Percentiles rank a stretch among this genome's conserved stretches.
phyloP scores from a whole-genome alignment of 1,140 invertebrate genomes.

The Drosophila trapezifrons region DNA sequence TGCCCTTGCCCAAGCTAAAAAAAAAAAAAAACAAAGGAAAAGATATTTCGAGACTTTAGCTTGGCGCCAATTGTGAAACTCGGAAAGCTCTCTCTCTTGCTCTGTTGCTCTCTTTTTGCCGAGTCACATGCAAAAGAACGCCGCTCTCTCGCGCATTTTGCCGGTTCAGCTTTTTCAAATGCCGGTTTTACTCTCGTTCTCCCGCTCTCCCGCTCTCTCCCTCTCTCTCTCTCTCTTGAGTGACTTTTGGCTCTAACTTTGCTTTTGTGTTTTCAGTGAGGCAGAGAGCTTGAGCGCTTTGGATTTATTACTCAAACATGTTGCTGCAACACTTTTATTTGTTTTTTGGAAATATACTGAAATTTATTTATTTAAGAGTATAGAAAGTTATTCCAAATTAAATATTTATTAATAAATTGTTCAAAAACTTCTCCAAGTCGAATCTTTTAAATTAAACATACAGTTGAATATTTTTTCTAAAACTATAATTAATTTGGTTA shows the following conservation, averaged over 20 bases:
- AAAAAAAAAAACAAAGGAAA: not conserved
- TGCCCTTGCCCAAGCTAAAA: constrained; percentile 9
- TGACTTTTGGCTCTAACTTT: not conserved
- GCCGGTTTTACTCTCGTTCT: not conserved
- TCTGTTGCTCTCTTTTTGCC: not conserved
- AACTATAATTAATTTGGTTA: no score
- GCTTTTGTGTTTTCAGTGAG: not conserved
- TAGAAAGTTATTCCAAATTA: no score
- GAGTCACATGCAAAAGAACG: constrained; percentile 8
- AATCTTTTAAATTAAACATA: no score
- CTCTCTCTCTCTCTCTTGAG: constrained; percentile 1
- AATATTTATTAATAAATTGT: no score
- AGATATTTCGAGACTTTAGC: constrained; percentile 12
- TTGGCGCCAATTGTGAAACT: constrained; percentile 21
- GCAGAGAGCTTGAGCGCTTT: constrained; percentile 3
- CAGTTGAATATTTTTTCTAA: no score
- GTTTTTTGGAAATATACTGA: no score
- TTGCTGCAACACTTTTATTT: constrained; percentile 9
- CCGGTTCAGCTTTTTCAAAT: constrained; percentile 3
- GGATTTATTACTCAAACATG: not conserved
- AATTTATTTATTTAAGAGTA: no score
- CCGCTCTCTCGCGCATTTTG: constrained; percentile 2
- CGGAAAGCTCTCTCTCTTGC: not conserved
- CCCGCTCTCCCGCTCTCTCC: not conserved
- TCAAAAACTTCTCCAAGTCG: no score